Evolutionary conservation across 2,797 vertebrate genomes (phyloP), one percentile per base, ranked within the genome.

Genomic region (Anguilla pacifica): DNA sequence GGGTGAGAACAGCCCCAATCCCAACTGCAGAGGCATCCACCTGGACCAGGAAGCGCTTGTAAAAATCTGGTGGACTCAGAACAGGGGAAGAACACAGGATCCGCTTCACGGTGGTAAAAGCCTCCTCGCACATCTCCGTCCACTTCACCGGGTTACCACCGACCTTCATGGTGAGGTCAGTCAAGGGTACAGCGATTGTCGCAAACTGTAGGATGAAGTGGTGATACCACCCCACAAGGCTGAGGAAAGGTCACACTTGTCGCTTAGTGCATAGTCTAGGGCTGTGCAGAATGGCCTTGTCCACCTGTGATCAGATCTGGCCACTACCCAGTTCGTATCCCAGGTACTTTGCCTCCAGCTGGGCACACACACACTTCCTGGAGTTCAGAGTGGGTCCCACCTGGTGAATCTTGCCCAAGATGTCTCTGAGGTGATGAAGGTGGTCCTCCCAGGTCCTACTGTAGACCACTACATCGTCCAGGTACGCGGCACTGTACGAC

Each of bases 211-310:
- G 28, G 39, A 79, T 35, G 19, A 79, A 79, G 13, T 6, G 6
- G 17, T 19, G 28, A 79, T 79, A 79, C 28, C 74, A 79, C 28
- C 74, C 74, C 35, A 79, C 74, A 79, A 79, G 74, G 15, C 74
- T 22, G 3, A 61, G 59, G 22, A 61, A 61, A 17, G 59, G 25
- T 61, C 59, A 5, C 17, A 61, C 59, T 22, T 61, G 59, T 19
- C 5, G 17, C 17, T 61, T 22, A 13, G 17, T 61, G 15, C 3
- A 13, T 61, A 22, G 59, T 25, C 11, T 13, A 15, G 11, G 6
- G 19, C 13, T 15, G 57, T 59, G 13, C 57, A 2, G 19, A 61
- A 61, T 61, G 22, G 2, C 22, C 59, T 61, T 61, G 59, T 61
- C 22, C 17, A 61, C 6, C 19, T 61, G 59, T 5, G 13, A 17